Conservation (phyloP, 2,113 vertebrate genomes). For the Raja brachyura region DNA sequence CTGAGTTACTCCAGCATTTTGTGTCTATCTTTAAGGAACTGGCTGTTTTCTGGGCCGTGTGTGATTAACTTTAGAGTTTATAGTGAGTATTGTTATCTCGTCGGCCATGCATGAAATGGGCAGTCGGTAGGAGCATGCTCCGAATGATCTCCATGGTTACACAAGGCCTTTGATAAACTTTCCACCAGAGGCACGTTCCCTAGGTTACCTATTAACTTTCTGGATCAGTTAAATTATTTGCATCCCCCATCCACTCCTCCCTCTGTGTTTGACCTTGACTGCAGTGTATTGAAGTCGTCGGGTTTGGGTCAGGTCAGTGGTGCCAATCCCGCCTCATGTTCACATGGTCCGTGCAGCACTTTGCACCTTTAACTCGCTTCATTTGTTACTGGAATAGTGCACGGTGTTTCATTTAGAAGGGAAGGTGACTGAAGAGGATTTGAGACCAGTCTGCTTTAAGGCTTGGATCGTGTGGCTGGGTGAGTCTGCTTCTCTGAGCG, state of each 20-base stretch:
- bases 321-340: neutral
- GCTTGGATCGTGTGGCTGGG: no score
- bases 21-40: no score
- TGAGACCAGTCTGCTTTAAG: no score
- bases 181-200: neutral
- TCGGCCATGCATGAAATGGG: neutral
- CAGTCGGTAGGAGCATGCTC: neutral
- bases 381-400: neutral
- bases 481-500: no score
- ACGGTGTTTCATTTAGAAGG: neutral
- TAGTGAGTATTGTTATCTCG: neutral
- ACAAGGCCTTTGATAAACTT: neutral
- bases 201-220: neutral
- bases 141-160: neutral
- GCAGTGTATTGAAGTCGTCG: neutral
- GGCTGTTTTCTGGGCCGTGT: neutral
- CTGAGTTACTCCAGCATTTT: no score
- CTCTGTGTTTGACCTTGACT: neutral
- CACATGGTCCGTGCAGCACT: neutral
- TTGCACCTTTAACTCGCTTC: neutral
- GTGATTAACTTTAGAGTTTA: neutral
- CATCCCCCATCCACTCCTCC: neutral
- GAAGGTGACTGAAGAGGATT: no score
- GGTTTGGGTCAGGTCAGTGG: neutral
- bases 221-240: neutral